Base-by-base conservation (phyloP, 2,113 vertebrate species). In the Zosterops hypoxanthus region DNA sequence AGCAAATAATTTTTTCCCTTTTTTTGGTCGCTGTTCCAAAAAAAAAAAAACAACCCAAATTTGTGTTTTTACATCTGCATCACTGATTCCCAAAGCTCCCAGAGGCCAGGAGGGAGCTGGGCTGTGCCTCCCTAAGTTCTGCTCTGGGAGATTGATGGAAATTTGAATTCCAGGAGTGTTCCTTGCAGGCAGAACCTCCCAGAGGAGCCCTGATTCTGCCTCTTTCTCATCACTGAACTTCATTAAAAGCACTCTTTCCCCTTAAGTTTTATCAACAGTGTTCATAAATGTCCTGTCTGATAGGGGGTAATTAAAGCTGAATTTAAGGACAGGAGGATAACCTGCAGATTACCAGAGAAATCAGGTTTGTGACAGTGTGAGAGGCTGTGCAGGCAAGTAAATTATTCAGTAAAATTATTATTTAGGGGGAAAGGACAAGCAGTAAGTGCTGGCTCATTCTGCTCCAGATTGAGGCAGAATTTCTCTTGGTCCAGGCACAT, bases 391-490 rank as follows among this genome's bases (percentile, higher is more conserved):
- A 64, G 49, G 22, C 18, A 65, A 14, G 22, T 17, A 13, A 47
- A 23, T 23, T 7, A 23, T 14, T 15, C 26, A 49, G 19, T 6
- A 3, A 24, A 60, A 12, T 14, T 22, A 3, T 34, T 31, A 9
- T 36, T 60, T 26, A 14, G 82, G 29, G 55, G 55, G 21, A 41
- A 16, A 83, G 70, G 7, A 18, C 4, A 47, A 21, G 16, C 22
- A 41, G 46, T 18, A 16, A 14, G 24, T 55, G 29, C 39, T 34
- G 70, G n/a, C 4, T 15, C 50, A 63, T 11, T 29, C 52, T 12
- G 4, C 8, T 8, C 23, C 12, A 1, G 6, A 12, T 8, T 56
- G 3, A 22, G 39, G 60, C 33, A 52, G 18, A 8, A 5, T 2
- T 12, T 82, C 36, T 9, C 21, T 19, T 36, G 21, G 21, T 18